phyloP scores from a whole-genome alignment of 1,140 invertebrate species.

The Charaxes varanes region DNA sequence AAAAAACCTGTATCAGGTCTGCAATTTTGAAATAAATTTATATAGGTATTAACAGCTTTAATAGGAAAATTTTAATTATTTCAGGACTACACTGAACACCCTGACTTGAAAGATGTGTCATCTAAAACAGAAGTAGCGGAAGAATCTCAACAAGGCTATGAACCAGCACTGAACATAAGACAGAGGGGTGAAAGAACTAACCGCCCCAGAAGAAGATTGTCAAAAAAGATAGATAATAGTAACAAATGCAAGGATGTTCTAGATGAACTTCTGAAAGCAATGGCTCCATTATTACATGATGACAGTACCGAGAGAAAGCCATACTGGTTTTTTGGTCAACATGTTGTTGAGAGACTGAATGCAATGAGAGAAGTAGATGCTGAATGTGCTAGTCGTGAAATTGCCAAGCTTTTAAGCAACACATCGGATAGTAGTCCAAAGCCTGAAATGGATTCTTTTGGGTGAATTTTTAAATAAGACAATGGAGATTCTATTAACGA shows the following conservation, averaged over 20 bases:
- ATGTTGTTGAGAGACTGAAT: slow-evolving; percentile 48
- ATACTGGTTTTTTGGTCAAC: slow-evolving; percentile 55
- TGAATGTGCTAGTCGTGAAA: slow-evolving; percentile 38
- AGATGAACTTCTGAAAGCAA: slow-evolving; percentile 42
- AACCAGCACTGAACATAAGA: slow-evolving; percentile 29
- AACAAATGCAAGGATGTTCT: slow-evolving; percentile 41
- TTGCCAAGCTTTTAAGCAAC: slow-evolving; percentile 30
- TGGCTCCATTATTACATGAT: slow-evolving; percentile 37
- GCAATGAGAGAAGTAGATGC: slow-evolving; percentile 46
- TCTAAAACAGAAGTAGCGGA: slow-evolving; percentile 29
- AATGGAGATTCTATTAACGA: no score
- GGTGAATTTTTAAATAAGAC: no score
- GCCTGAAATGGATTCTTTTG: background rate
- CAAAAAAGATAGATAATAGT: slow-evolving; percentile 11
- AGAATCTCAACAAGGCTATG: slow-evolving; percentile 20
- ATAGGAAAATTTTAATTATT: slow-evolving; percentile 1
- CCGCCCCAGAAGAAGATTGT: slow-evolving; percentile 29
- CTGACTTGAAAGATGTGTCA: slow-evolving; percentile 11
- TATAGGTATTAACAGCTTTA: background rate
- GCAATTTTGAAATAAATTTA: no score
- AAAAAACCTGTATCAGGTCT: no score
- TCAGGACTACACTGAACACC: slow-evolving; percentile 23
- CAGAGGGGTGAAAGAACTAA: slow-evolving; percentile 44
- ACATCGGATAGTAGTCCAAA: background rate
- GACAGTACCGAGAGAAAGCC: slow-evolving; percentile 16